Conservation (phyloP, 2,113 vertebrate genomes). For the Plectropomus leopardus region DNA sequence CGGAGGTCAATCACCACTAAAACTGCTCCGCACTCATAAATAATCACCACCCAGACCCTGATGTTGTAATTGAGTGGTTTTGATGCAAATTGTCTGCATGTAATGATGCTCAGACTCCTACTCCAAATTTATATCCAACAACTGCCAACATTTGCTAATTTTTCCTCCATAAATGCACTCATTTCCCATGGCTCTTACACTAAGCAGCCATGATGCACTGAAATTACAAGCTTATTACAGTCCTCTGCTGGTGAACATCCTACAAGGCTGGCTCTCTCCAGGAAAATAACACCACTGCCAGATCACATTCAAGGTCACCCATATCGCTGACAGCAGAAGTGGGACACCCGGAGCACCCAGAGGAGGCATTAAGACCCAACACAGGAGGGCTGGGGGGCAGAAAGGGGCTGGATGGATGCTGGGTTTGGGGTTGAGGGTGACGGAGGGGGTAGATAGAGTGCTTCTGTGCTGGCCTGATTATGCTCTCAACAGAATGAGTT, state of each 20-base stretch:
- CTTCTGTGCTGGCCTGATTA: slow-evolving; percentile 75
- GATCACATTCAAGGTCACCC: slow-evolving; percentile 37
- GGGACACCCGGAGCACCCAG: slow-evolving; percentile 20
- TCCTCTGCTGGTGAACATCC: slow-evolving; percentile 21
- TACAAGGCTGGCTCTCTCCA: not conserved
- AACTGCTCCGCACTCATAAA: not conserved
- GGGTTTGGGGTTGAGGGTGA: slow-evolving; percentile 2
- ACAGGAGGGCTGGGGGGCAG: slow-evolving; percentile 2
- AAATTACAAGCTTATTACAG: slow-evolving; percentile 26
- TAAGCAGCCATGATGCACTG: slow-evolving; percentile 5
- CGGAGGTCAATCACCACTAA: slow-evolving; percentile 3
- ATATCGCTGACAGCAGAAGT: slow-evolving; percentile 13
- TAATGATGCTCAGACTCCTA: not conserved
- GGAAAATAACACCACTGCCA: slow-evolving; percentile 1
- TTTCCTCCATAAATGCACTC: not conserved
- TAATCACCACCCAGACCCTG: not conserved
- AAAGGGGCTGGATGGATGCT: slow-evolving; percentile 23
- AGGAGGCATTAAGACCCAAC: slow-evolving; percentile 26
- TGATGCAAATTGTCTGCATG: slow-evolving; percentile 7
- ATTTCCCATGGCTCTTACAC: slow-evolving; percentile 3
- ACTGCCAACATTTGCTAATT: slow-evolving; percentile 2
- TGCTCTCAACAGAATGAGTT: slow-evolving; percentile 74
- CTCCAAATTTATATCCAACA: slow-evolving; percentile 10
- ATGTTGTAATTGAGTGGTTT: not conserved
- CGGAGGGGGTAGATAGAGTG: slow-evolving; percentile 46